Base-by-base conservation (phyloP, 2,113 vertebrate species). In the Progne subis region DNA sequence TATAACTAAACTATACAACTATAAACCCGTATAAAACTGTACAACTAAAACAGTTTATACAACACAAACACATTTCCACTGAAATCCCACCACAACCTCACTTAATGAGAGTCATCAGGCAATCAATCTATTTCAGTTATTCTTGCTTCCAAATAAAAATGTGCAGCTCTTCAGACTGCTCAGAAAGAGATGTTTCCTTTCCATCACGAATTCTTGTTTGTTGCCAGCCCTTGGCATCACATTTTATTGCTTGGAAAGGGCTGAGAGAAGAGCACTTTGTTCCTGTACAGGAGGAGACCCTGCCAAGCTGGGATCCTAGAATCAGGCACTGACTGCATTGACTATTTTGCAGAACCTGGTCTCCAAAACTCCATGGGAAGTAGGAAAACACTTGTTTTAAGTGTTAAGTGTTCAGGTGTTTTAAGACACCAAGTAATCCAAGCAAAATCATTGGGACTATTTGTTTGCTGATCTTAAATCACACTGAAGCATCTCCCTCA, bases 321-420 rank as follows among this genome's bases (percentile, higher is more conserved):
- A 12, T 0, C 1, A 44, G 56, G 17, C 26, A 23, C 53, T 18
- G 13, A 15, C 18, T 11, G 31, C 84, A 52, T 4, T 11, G 41
- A n/a, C 31, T 18, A 0, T 37, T 74, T 6, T 50, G 24, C 52
- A 17, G 25, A 59, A 46, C 3, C 11, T 3, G 4, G 1, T 56
- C 77, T 41, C 65, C 60, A 57, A 21, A 70, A 41, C 17, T 28
- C 26, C 5, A 1, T 0, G 53, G 8, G 6, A 71, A 72, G 20
- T 0, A 80, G 49, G 23, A 56, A 52, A 68, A 43, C 24, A 37
- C 24, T 28, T 10, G 9, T 3, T 5, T 37, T 37, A 37, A 37
- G 37, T 37, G 37, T 37, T 37, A 37, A 37, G 37, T 37, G 37
- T 37, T 37, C 9, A 37, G 8, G 37, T 37, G 37, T 37, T 39